These are phyloP conservation scores for Petrocephalus zakoni DNA, from an alignment of 2,113 vertebrate genomes.

Conservation along the genomic window DNA sequence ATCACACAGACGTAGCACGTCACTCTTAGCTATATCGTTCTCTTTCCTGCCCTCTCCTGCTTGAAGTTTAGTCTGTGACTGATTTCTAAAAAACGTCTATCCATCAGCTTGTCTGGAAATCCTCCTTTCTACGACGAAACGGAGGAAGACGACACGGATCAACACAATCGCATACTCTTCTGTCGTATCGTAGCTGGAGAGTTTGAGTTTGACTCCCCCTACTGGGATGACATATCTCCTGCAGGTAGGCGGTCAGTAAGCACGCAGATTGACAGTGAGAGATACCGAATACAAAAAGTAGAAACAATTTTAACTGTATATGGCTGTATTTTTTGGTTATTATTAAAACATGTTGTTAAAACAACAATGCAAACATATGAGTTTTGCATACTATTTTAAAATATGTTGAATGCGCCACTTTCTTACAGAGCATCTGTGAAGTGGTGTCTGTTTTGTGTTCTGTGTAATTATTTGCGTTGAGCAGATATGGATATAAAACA, in stretches of 20 bases:
- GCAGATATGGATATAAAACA: neutral
- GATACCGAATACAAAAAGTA: neutral
- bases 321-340: neutral
- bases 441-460: neutral
- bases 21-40: neutral
- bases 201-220: slow-evolving; percentile 74
- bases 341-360: neutral
- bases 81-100: neutral
- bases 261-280: neutral
- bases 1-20: neutral
- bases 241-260: slow-evolving; percentile 55
- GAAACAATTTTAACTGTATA: neutral
- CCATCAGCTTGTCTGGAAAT: slow-evolving; percentile 66
- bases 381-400: neutral
- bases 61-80: neutral
- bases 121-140: slow-evolving; percentile 77
- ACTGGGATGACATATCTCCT: slow-evolving; percentile 76
- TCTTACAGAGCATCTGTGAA: neutral
- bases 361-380: neutral
- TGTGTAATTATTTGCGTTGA: neutral
- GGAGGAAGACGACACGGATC: slow-evolving; percentile 71
- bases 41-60: slow-evolving; percentile 18
- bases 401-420: neutral
- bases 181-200: slow-evolving; percentile 75
- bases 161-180: slow-evolving; percentile 76